Conservation (phyloP, 2,113 vertebrate species). For the Vidua chalybeata region DNA sequence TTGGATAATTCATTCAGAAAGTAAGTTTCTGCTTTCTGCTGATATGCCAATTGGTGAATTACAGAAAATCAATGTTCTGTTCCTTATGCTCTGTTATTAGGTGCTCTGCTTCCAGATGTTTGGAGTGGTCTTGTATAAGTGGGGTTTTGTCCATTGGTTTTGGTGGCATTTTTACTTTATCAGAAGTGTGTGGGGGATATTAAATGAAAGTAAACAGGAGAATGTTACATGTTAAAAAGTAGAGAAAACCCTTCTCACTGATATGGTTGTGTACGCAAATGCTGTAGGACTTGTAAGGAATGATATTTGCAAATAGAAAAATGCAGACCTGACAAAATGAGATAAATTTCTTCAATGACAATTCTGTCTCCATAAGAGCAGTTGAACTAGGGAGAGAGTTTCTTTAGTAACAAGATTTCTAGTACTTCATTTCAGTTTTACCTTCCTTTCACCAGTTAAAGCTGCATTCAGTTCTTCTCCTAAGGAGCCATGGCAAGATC, state of each 20-base stretch:
- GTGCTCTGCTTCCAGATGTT: background rate
- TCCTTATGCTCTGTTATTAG: background rate
- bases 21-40: slow-evolving; percentile 1
- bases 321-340: background rate
- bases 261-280: background rate
- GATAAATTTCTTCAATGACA: background rate
- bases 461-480: background rate
- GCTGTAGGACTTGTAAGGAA: background rate
- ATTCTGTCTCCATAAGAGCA: background rate
- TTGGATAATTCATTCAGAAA: slow-evolving; percentile 14
- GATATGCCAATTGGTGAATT: background rate
- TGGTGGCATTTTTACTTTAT: background rate
- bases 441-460: background rate
- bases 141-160: background rate
- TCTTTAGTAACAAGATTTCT: background rate
- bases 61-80: background rate
- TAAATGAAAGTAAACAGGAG: background rate
- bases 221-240: background rate
- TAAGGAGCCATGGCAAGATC: background rate
- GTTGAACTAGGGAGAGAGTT: background rate
- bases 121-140: background rate
- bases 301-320: background rate
- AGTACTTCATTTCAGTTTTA: background rate
- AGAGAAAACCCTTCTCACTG: background rate
- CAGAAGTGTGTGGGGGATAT: background rate